These are phyloP conservation scores for Campylomormyrus numenius DNA, from an alignment of 2,113 vertebrate genomes.

Conservation along the genomic window DNA sequence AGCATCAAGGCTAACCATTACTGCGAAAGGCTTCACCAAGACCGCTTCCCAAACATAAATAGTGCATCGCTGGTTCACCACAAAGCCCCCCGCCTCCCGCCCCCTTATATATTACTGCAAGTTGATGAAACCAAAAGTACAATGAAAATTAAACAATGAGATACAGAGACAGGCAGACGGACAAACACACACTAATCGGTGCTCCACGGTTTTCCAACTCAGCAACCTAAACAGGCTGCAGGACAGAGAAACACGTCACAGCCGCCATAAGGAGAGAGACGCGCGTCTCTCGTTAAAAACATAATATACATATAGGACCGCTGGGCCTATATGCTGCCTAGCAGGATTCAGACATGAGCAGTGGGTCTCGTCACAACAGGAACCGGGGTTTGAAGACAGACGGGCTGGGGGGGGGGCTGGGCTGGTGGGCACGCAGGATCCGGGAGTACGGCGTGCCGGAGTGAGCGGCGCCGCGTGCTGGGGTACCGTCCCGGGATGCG, in stretches of 20 bases:
- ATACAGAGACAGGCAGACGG: not conserved
- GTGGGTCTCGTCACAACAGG: constrained; percentile 39
- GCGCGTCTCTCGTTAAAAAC: not conserved
- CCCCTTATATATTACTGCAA: not conserved
- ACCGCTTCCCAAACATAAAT: not conserved
- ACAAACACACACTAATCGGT: not conserved
- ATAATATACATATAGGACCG: not conserved
- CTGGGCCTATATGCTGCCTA: not conserved
- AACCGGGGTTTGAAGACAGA: constrained; percentile 45
- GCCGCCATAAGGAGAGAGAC: not conserved
- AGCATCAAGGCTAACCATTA: not conserved
- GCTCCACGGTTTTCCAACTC: not conserved
- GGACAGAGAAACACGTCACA: not conserved
- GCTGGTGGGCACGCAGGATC: constrained; percentile 65
- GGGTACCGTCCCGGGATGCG: constrained; percentile 72
- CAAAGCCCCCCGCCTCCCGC: not conserved
- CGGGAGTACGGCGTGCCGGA: constrained; percentile 60
- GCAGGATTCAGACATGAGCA: not conserved
- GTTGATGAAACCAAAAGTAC: not conserved
- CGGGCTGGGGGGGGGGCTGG: constrained; percentile 57
- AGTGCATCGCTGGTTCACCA: not conserved
- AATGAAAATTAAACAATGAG: not conserved
- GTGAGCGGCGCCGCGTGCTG: constrained; percentile 22
- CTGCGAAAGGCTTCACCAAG: not conserved
- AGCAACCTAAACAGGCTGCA: not conserved